These are phyloP conservation scores for Eclectus roratus DNA, from an alignment of 2,113 vertebrate species.

Conservation along the genomic window DNA sequence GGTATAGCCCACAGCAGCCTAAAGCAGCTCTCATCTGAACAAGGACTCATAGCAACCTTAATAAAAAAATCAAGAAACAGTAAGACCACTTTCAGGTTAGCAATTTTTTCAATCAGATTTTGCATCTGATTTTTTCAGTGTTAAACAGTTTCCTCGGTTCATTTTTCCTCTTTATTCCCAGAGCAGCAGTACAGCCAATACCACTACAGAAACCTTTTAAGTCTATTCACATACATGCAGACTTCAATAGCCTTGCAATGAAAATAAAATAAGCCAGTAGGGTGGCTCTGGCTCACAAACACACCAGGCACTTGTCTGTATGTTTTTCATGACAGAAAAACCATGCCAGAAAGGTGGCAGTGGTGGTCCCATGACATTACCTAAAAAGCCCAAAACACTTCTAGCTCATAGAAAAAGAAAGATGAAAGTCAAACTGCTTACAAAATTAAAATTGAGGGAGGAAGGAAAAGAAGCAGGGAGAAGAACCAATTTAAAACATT, in stretches of 20 bases:
- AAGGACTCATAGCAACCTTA: neutral
- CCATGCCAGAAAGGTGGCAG: neutral
- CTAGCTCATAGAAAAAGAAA: neutral
- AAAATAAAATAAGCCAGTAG: neutral
- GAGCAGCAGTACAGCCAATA: neutral
- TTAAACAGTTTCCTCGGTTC: neutral
- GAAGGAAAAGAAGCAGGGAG: neutral
- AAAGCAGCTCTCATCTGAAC: neutral
- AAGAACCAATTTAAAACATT: neutral
- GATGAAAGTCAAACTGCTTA: neutral
- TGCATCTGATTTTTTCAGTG: neutral
- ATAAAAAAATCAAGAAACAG: neutral
- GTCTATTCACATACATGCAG: neutral
- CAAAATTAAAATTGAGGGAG: neutral
- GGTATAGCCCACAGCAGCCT: neutral
- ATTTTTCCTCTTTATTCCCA: neutral
- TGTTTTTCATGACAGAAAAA: neutral
- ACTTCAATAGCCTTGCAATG: neutral
- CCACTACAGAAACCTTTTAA: neutral
- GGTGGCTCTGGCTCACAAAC: neutral
- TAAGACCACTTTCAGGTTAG: neutral
- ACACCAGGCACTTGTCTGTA: neutral
- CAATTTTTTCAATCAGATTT: neutral
- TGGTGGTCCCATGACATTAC: neutral
- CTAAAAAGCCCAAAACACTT: neutral